phyloP scores from a whole-genome alignment of 2,888 invertebrate genomes.

The Girardia tigrina region DNA sequence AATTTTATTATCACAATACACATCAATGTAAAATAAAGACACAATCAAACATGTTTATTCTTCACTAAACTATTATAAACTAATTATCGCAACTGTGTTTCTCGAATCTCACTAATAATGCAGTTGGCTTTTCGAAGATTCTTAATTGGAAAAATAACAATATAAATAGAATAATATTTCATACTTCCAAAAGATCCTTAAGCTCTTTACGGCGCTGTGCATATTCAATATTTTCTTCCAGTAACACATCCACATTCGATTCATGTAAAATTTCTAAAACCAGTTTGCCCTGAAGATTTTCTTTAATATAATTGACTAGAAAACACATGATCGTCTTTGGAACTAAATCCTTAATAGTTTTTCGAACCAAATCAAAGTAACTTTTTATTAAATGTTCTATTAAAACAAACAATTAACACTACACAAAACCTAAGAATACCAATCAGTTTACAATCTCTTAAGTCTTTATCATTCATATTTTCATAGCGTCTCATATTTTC shows the following conservation, averaged over 20 bases:
- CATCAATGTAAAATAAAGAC: too few relatives aligned
- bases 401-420: background rate
- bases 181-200: slow-evolving; percentile 68
- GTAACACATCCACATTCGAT: slow-evolving; percentile 74
- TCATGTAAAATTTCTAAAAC: slow-evolving; percentile 95
- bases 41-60: too few relatives aligned
- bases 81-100: slow-evolving; percentile 98
- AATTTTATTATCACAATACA: too few relatives aligned
- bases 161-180: slow-evolving; percentile 37
- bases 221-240: slow-evolving; percentile 92
- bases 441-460: slow-evolving; percentile 11
- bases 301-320: slow-evolving; percentile 84
- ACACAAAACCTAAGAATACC: background rate
- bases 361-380: slow-evolving; percentile 94
- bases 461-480: slow-evolving; percentile 19
- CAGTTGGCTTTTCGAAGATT: slow-evolving; percentile 86
- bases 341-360: slow-evolving; percentile 94
- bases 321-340: slow-evolving; percentile 99
- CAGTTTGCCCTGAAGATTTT: slow-evolving; percentile 92
- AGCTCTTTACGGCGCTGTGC: slow-evolving; percentile 87
- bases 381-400: slow-evolving; percentile 87
- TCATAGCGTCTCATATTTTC: background rate
- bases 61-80: too few relatives aligned
- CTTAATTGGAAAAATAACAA: slow-evolving; percentile 55
- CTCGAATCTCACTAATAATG: slow-evolving; percentile 93